These are phyloP conservation scores for Drosophila prosaltans DNA, from an alignment of 1,140 invertebrate genomes.

Conservation along the genomic window DNA sequence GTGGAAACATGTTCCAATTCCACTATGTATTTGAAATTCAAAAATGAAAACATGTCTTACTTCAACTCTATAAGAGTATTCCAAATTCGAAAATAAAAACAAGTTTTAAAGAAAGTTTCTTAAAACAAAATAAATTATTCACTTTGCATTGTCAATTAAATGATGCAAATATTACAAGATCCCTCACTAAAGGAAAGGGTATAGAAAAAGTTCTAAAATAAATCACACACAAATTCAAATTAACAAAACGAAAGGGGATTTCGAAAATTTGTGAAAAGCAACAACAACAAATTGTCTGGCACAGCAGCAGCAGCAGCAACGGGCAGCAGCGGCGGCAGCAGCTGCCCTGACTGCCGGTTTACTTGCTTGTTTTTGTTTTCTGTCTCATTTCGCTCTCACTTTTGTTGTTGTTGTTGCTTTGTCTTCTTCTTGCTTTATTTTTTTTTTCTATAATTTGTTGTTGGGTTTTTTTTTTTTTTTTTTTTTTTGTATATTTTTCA, in stretches of 20 bases:
- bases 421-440: not conserved
- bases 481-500: constrained; percentile 31
- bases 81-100: no score
- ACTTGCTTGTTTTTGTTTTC: constrained; percentile 31
- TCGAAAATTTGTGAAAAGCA: constrained; percentile 35
- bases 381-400: constrained; percentile 41
- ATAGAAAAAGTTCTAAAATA: constrained; percentile 51
- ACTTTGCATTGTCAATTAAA: constrained; percentile 44
- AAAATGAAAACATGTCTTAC: no score
- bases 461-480: not conserved
- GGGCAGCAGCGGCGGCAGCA: no score
- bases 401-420: constrained; percentile 7
- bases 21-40: no score
- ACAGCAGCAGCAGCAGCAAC: constrained; percentile 27
- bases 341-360: constrained; percentile 40
- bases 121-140: no score
- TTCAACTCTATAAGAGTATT: no score
- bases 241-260: constrained; percentile 20
- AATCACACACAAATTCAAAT: constrained; percentile 34
- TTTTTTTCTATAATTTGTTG: constrained; percentile 26
- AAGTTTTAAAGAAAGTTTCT: no score
- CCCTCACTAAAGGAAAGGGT: not conserved
- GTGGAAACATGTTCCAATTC: no score
- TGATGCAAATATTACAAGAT: constrained; percentile 4
- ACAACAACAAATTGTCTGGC: constrained; percentile 45